Evolutionary conservation across 1,140 invertebrate species (phyloP).

Genomic region (Drosophila pachea): DNA sequence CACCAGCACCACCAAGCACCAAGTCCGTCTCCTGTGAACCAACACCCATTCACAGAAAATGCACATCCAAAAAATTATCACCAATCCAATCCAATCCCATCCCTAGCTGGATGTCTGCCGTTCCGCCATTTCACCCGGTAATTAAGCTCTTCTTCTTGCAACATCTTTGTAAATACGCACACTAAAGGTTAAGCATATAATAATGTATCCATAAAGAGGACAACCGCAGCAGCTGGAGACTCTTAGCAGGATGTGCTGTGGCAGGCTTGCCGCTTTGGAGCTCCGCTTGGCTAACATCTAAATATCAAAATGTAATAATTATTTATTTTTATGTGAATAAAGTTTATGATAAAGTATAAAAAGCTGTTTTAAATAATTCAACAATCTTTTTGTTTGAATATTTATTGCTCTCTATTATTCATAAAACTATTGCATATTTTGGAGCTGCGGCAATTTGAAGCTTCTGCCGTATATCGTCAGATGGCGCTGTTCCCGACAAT

Average conservation of each 20-base stretch:
- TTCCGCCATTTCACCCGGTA: conserved; percentile 30
- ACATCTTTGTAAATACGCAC: conserved; percentile 73
- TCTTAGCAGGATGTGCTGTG: conserved; percentile 13
- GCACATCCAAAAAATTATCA: conserved; percentile 35
- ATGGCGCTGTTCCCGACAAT: background rate
- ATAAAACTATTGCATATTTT: background rate
- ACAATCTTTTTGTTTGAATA: too few species aligned
- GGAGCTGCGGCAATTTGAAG: background rate
- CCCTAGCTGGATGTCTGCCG: conserved; percentile 33
- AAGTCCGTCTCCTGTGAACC: conserved; percentile 35
- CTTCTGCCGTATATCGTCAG: background rate
- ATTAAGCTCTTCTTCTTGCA: conserved; percentile 62
- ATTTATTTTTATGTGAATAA: conserved; percentile 77
- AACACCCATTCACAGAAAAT: conserved; percentile 24
- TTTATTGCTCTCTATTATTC: too few species aligned
- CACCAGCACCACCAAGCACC: conserved; percentile 40
- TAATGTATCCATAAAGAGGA: conserved; percentile 43
- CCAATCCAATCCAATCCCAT: conserved; percentile 16
- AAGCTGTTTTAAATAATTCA: too few species aligned
- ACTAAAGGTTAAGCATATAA: conserved; percentile 60
- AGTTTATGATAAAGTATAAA: conserved; percentile 69
- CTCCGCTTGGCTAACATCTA: conserved; percentile 37
- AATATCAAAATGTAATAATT: conserved; percentile 71
- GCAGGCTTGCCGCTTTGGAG: conserved; percentile 24
- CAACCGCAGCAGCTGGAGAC: conserved; percentile 7